Evolutionary conservation across 2,888 invertebrate genomes (phyloP).

Genomic region (Clusia tigrina): DNA sequence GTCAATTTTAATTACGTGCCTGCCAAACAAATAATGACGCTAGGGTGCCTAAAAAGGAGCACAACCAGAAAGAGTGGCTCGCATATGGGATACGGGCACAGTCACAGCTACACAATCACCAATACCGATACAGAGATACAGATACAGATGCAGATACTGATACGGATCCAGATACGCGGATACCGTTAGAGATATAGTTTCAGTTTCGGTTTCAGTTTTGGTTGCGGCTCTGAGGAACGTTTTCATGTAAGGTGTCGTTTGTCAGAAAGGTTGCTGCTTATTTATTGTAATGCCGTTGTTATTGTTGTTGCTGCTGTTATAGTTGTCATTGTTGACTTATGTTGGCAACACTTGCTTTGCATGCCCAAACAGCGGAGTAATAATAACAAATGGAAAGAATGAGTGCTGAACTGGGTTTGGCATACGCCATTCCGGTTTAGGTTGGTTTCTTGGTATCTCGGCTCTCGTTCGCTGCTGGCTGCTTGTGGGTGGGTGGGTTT

Average conservation of each 20-base stretch:
- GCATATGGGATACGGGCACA: neutral
- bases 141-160: neutral
- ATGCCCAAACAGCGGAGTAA: neutral
- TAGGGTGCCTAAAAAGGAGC: constrained; percentile 51
- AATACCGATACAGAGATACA: neutral
- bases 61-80: constrained; percentile 7
- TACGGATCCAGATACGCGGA: neutral
- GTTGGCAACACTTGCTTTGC: constrained; percentile 16
- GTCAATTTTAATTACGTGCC: constrained; percentile 57
- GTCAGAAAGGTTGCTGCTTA: constrained; percentile 20
- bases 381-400: constrained; percentile 16
- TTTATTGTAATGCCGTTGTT: neutral
- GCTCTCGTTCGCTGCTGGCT: no score
- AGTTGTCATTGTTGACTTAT: constrained; percentile 14
- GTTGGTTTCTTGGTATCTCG: no score
- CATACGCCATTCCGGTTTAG: constrained; percentile 45
- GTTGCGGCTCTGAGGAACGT: neutral
- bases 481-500: constrained; percentile 51
- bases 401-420: constrained; percentile 38
- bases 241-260: constrained; percentile 27
- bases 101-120: neutral
- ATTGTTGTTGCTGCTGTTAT: constrained; percentile 4
- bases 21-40: constrained; percentile 52
- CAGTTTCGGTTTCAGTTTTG: neutral
- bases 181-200: neutral